phyloP scores from a whole-genome alignment of 2,888 invertebrate species.

The Parnassius mnemosyne region DNA sequence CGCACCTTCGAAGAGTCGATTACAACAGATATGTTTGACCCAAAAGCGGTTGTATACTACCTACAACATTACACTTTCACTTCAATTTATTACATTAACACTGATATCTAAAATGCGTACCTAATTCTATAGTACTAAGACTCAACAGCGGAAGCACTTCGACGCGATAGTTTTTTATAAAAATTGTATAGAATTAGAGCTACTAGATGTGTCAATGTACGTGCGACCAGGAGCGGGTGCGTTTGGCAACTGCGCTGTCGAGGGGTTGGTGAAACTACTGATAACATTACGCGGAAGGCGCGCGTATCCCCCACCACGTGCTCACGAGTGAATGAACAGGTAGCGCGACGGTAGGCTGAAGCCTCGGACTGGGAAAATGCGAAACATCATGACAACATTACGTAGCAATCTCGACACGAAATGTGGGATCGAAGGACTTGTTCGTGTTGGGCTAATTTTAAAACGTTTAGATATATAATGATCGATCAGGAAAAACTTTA shows the following conservation, averaged over 20 bases:
- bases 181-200: constrained; percentile 38
- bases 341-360: constrained; percentile 63
- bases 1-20: constrained; percentile 39
- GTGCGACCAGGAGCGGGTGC: constrained; percentile 75
- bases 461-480: constrained; percentile 2
- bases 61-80: constrained; percentile 42
- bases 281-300: constrained; percentile 79
- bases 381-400: constrained; percentile 31
- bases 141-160: constrained; percentile 34
- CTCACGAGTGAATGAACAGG: constrained; percentile 69
- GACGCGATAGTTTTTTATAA: constrained; percentile 11
- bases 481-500: not conserved
- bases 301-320: constrained; percentile 64
- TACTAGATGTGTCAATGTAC: constrained; percentile 67
- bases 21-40: constrained; percentile 34
- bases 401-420: constrained; percentile 12
- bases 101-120: constrained; percentile 21
- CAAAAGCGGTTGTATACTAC: constrained; percentile 34
- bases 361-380: constrained; percentile 45
- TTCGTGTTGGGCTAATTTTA: constrained; percentile 2
- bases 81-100: constrained; percentile 33
- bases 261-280: constrained; percentile 78
- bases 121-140: constrained; percentile 11
- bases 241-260: constrained; percentile 74
- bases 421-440: not conserved